A percentile compares a stretch with the other conserved stretches of the same genome.
phyloP scores from a whole-genome alignment of 2,888 invertebrate species.

The Lithophane socia region DNA sequence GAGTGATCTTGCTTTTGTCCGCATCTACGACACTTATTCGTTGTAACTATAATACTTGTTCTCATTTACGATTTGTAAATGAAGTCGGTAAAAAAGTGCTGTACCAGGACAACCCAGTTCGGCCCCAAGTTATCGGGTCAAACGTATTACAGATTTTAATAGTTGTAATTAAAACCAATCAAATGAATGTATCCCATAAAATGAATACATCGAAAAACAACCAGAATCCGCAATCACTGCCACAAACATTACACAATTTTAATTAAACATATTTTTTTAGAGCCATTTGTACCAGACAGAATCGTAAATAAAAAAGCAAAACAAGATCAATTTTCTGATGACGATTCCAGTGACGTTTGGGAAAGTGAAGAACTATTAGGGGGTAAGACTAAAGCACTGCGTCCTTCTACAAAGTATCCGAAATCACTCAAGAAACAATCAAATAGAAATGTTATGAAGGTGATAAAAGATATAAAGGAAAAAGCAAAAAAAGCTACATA shows the following conservation, averaged over 20 bases:
- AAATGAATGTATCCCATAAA: not conserved
- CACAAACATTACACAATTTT: not conserved
- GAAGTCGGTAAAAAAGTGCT: too few relatives aligned
- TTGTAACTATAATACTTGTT: too few relatives aligned
- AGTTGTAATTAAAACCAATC: not conserved
- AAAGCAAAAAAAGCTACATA: slow-evolving; percentile 15
- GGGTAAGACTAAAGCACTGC: not conserved
- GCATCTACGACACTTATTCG: too few relatives aligned
- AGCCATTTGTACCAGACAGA: slow-evolving; percentile 48
- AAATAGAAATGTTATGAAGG: not conserved
- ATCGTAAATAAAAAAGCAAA: not conserved
- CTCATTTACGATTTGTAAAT: too few relatives aligned
- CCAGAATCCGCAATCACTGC: not conserved
- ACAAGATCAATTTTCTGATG: not conserved
- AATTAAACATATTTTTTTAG: slow-evolving; percentile 38
- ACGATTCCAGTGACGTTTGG: not conserved
- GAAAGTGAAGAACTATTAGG: not conserved
- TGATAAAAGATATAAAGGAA: slow-evolving; percentile 3
- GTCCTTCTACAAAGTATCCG: not conserved
- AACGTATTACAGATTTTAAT: not conserved
- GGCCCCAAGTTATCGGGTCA: not conserved
- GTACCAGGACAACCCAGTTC: not conserved
- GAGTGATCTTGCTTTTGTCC: too few relatives aligned
- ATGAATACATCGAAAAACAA: not conserved
- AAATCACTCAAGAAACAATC: not conserved